These are phyloP conservation scores for Drosophila atroscutellata DNA, from an alignment of 2,888 invertebrate genomes.

Conservation along the genomic window DNA sequence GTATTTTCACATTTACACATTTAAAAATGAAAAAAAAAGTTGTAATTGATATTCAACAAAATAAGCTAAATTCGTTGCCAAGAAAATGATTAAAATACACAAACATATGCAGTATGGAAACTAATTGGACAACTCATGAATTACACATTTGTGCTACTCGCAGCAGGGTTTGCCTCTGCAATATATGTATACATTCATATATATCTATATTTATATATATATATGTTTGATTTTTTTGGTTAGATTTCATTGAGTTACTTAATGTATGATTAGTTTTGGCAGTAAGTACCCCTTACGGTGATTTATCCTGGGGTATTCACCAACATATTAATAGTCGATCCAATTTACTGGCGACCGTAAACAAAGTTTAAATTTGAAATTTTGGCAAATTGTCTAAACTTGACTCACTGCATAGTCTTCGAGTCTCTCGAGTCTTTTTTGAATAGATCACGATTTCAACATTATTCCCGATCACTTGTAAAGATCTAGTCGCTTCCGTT, in stretches of 20 bases:
- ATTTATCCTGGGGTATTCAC: not conserved
- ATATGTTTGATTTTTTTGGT: not conserved
- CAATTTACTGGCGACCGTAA: not conserved
- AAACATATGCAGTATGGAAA: not conserved
- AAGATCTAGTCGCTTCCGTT: slow-evolving; percentile 65
- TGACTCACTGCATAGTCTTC: slow-evolving; percentile 57
- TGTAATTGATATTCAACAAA: slow-evolving; percentile 43
- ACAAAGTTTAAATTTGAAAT: slow-evolving; percentile 10
- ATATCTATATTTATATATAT: not conserved
- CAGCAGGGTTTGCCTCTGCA: slow-evolving; percentile 3
- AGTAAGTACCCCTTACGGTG: not conserved
- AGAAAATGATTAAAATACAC: slow-evolving; percentile 20
- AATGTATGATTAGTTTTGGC: slow-evolving; percentile 2
- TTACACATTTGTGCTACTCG: slow-evolving; percentile 5
- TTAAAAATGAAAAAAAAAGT: slow-evolving; percentile 33
- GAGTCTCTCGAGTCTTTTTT: slow-evolving; percentile 62
- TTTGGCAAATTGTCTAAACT: slow-evolving; percentile 23
- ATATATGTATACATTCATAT: not conserved
- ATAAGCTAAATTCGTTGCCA: slow-evolving; percentile 49
- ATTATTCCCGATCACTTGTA: slow-evolving; percentile 45
- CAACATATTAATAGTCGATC: not conserved
- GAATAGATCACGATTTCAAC: slow-evolving; percentile 33
- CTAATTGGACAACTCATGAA: slow-evolving; percentile 4
- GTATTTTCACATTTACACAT: slow-evolving; percentile 35
- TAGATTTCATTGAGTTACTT: slow-evolving; percentile 17